Base-by-base conservation (phyloP, 2,888 invertebrate genomes). In the Chalcis sispes region DNA sequence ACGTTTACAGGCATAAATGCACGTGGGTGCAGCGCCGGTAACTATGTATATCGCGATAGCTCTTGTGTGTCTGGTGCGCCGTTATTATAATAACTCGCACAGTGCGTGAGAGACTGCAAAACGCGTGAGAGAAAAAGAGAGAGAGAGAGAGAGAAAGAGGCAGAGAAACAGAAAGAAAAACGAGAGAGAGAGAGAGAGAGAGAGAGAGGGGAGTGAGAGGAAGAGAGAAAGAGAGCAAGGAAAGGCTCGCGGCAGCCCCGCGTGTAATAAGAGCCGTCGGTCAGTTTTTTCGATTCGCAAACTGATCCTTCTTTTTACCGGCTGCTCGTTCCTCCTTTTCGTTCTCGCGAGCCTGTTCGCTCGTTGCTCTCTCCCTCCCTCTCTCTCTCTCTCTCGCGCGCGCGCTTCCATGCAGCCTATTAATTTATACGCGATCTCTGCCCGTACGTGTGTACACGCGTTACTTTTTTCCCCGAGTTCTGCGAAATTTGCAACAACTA, bases 401-500 rank as follows among this genome's bases (percentile, higher is more conserved):
- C 20, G 20, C 18, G 46, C 72, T 58, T 64, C 79, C 79, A 82
- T 78, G 82, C 83, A 84, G 88, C 78, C 78, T 88, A 88, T 88
- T 88, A 88, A 88, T 88, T 88, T 88, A 88, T 88, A 88, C 88
- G 88, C 85, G 85, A 74, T 77, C 71, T 70, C 73, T 15, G 1
- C 8, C 54, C 18, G 83, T 87, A 88, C 88, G 88, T 88, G 88
- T 87, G 88, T 86, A 88, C 88, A 88, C 85, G 88, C 86, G 80
- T 83, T 80, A 81, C 83, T 84, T 88, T 88, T 86, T 88, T 87
- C 64, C 86, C 83, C 82, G 84, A 84, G 84, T 88, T 88, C 88
- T 85, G 85, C 88, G 88, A 88, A 88, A 88, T 88, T 88, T 88
- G 88, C 88, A 88, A 88, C 88, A 88, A 88, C 88, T 88, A 88